These are phyloP conservation scores for Nothobranchius kuhntae DNA, from an alignment of 2,113 vertebrate species.

Conservation along the genomic window DNA sequence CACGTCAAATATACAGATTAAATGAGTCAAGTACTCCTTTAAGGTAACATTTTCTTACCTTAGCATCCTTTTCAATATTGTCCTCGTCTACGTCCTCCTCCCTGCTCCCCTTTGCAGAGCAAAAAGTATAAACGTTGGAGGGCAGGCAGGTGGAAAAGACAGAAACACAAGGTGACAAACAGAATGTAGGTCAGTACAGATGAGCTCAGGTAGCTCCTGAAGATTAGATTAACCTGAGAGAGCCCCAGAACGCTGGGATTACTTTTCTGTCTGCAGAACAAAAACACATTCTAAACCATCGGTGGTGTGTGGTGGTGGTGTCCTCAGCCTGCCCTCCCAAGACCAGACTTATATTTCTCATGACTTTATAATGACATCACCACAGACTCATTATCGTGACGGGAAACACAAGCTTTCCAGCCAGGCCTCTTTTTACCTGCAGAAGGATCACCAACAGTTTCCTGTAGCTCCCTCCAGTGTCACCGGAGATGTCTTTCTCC, in stretches of 20 bases:
- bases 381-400: conserved; percentile 47
- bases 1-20: too few relatives aligned
- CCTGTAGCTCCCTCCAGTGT: conserved; percentile 92
- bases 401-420: conserved; percentile 37
- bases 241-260: conserved; percentile 13
- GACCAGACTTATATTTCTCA: conserved; percentile 33
- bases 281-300: conserved; percentile 20
- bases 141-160: conserved; percentile 7
- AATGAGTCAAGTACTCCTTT: too few relatives aligned
- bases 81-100: conserved; percentile 83
- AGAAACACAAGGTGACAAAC: conserved; percentile 27
- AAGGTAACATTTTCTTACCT: conserved; percentile 76
- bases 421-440: conserved; percentile 80
- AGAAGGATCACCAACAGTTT: conserved; percentile 90
- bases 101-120: conserved; percentile 81
- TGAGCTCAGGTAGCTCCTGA: conserved; percentile 31
- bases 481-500: conserved; percentile 89
- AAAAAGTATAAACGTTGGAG: neutral
- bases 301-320: neutral
- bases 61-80: conserved; percentile 89
- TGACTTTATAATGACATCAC: conserved; percentile 63
- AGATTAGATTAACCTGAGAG: conserved; percentile 34
- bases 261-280: conserved; percentile 41
- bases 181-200: conserved; percentile 30
- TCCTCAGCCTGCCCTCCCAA: neutral